phyloP scores from a whole-genome alignment of 92 coral and sea anemone species.

The Porites rus region DNA sequence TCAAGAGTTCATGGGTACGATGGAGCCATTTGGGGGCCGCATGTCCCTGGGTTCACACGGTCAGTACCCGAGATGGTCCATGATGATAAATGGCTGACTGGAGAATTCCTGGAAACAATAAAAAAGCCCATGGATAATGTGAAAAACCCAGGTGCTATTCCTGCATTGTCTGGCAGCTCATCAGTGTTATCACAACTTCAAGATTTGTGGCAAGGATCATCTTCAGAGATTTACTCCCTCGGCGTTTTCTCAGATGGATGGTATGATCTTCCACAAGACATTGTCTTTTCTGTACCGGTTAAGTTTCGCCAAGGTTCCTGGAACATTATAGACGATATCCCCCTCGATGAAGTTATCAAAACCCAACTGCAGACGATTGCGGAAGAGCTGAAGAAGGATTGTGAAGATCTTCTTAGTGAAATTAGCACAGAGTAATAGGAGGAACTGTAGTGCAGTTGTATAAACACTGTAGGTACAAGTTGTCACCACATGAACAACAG shows the following conservation, averaged over 20 bases:
- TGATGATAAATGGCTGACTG: conserved; percentile 94
- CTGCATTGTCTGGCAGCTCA: conserved; percentile 78
- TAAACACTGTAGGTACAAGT: not conserved
- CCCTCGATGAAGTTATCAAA: conserved; percentile 69
- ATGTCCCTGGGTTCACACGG: conserved; percentile 88
- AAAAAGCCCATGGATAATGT: conserved; percentile 60
- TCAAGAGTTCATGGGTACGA: conserved; percentile 95
- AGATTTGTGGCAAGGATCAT: conserved; percentile 80
- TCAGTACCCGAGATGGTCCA: conserved; percentile 96
- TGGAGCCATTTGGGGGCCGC: conserved; percentile 99
- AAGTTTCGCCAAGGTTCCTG: conserved; percentile 82
- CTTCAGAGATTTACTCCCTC: conserved; percentile 86
- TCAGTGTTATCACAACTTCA: conserved; percentile 80
- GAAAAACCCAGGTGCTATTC: conserved; percentile 33
- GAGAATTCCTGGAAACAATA: conserved; percentile 80
- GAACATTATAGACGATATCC: conserved; percentile 82
- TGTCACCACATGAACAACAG: not conserved
- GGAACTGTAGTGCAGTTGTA: not conserved
- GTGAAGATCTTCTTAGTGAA: conserved; percentile 56
- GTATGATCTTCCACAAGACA: conserved; percentile 92
- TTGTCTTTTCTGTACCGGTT: conserved; percentile 93
- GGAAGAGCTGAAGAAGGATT: conserved; percentile 68
- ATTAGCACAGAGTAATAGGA: conserved; percentile 13
- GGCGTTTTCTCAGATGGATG: conserved; percentile 92
- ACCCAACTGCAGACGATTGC: conserved; percentile 69